Evolutionary conservation across 2,113 vertebrate genomes (phyloP).

Genomic region (Lepus timidus): DNA sequence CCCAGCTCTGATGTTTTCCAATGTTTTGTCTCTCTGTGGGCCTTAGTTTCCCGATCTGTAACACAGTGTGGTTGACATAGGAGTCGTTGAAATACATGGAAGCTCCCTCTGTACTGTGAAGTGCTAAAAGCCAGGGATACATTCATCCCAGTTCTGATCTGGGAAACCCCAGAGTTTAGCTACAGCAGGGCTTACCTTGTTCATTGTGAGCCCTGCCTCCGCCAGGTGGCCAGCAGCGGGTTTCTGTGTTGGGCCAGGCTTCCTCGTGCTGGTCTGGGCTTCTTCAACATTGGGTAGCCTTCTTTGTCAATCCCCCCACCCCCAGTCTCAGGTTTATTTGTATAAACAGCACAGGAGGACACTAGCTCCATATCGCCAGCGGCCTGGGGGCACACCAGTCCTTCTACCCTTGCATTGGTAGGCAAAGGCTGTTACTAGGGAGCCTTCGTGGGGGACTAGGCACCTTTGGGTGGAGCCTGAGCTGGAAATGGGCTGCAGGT

Average conservation of each 20-base stretch:
- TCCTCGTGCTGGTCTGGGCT: not conserved
- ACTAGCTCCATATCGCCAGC: too few species aligned
- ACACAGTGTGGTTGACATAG: not conserved
- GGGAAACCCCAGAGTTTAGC: not conserved
- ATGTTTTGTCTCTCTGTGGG: not conserved
- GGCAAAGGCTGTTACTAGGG: too few species aligned
- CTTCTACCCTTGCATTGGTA: too few species aligned
- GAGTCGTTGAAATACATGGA: not conserved
- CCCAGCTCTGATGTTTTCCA: not conserved
- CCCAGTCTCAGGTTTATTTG: too few species aligned
- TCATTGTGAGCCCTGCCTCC: too few species aligned
- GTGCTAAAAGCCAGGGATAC: not conserved
- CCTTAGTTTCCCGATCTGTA: not conserved
- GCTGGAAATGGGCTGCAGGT: too few species aligned
- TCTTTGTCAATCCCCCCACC: too few species aligned
- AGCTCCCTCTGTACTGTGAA: not conserved
- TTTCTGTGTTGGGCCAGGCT: not conserved
- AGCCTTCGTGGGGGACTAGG: too few species aligned
- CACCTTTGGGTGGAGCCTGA: too few species aligned
- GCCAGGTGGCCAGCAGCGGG: not conserved
- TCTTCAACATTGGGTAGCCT: not conserved
- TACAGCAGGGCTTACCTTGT: not conserved
- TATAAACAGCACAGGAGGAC: too few species aligned
- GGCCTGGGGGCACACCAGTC: too few species aligned
- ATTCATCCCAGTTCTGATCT: not conserved